Evolutionary conservation across 1,140 invertebrate species (phyloP), one percentile per base, ranked within the genome.

Genomic region (Euwallacea similis): DNA sequence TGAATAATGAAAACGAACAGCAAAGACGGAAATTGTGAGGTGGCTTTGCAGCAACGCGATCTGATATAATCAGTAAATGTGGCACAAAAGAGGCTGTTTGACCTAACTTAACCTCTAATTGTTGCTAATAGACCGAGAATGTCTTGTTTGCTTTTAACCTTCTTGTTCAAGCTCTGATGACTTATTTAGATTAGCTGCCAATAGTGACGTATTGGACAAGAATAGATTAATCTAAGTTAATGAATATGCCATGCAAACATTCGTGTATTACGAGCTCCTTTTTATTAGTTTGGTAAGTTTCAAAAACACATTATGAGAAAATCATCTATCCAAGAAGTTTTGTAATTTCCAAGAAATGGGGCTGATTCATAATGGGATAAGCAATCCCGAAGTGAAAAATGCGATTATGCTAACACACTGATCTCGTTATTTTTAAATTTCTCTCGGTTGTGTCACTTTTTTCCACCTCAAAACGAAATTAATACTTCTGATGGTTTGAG

Each of bases 51-150:
- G 46, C 13, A 10, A 13, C 13, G 46, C 42, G 33, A 59, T 59
- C 56, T 59, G 56, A 59, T 62, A 62, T 44, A 10, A 11, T 11
- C 13, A 11, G 46, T 62, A 62, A 62, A 62, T 44, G 42, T 46
- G 42, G 60, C n/a, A 44, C 42, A 62, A 41, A 62, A 15, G 7
- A 44, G 42, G 7, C 9, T n/a, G 43, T 62, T 62, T 62, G 43
- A 62, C 60, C 60, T 41, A 62, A 62, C 60, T 62, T 62, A 62
- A 62, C 60, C 60, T 62, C 60, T 44, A 62, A 62, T 62, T 62
- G 60, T 62, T 62, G 60, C 60, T 62, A 62, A 62, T 62, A 62
- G 60, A 44, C 16, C n/a, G 42, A 59, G 56, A 59, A 42, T 59
- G 11, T 59, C 41, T 11, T 33, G 21, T 33, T 33, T 33, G 56